phyloP scores from a whole-genome alignment of 1,140 invertebrate genomes.

The Drosophila serrata region DNA sequence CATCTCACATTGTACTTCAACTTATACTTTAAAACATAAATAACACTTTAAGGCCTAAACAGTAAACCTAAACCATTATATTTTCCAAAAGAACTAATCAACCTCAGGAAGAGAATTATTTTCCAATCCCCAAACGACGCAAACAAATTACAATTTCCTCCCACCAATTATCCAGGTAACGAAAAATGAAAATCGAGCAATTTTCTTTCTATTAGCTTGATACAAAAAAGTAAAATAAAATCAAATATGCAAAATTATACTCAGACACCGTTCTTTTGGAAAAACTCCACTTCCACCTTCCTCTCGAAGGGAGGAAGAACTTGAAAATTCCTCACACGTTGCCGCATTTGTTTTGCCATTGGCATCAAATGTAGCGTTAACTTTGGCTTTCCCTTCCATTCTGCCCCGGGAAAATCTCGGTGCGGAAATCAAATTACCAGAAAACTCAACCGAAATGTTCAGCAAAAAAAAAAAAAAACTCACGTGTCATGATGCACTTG shows the following conservation, averaged over 20 bases:
- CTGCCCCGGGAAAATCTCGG: conserved; percentile 54
- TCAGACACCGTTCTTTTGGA: background rate
- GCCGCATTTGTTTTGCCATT: conserved; percentile 53
- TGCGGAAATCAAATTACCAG: conserved; percentile 77
- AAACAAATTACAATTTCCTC: conserved; percentile 31
- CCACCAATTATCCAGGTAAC: conserved; percentile 33
- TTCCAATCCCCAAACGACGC: background rate
- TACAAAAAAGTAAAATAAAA: conserved; percentile 19
- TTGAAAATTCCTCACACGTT: conserved; percentile 72
- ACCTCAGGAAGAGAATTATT: background rate
- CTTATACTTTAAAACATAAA: no score
- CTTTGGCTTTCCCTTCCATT: conserved; percentile 34
- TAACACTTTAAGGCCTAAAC: no score
- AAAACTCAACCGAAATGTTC: conserved; percentile 47
- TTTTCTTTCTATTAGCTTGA: conserved; percentile 47
- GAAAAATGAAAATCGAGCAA: conserved; percentile 33
- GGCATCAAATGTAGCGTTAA: conserved; percentile 78
- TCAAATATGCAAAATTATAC: conserved; percentile 63
- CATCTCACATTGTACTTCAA: no score
- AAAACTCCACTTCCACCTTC: background rate
- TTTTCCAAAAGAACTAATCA: background rate
- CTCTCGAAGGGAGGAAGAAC: conserved; percentile 9
- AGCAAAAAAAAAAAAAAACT: conserved; percentile 52
- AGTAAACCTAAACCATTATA: background rate
- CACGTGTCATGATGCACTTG: conserved; percentile 81